A percentile compares a stretch with the other conserved stretches of the same genome.
These are phyloP conservation scores for Bombus vancouverensis DNA, from an alignment of 1,140 invertebrate species.

Conservation along the genomic window DNA sequence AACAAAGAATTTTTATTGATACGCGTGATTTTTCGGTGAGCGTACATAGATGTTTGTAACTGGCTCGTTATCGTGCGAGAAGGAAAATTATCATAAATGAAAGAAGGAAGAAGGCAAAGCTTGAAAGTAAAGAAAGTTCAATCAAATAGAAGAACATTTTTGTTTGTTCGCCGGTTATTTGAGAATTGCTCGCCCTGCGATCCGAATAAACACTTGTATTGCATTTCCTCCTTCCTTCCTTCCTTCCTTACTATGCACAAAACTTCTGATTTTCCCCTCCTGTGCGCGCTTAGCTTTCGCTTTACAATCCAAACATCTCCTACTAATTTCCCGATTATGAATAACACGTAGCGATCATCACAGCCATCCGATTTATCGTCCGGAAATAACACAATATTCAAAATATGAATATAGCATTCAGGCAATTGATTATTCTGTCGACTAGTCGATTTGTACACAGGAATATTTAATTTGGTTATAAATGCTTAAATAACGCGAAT, in stretches of 20 bases:
- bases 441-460: background rate
- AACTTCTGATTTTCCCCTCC: too few species aligned
- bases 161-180: too few species aligned
- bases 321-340: background rate
- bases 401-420: background rate
- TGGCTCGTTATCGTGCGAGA: background rate
- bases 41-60: too few species aligned
- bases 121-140: background rate
- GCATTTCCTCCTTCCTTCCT: too few species aligned
- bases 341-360: background rate
- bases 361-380: background rate
- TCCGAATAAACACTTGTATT: too few species aligned
- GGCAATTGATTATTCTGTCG: background rate
- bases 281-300: background rate
- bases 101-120: background rate
- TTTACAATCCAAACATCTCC: background rate
- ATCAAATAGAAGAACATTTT: too few species aligned
- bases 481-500: background rate
- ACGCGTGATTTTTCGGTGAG: too few species aligned
- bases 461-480: conserved; percentile 3
- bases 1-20: too few species aligned
- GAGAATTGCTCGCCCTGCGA: too few species aligned
- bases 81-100: background rate
- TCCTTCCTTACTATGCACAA: too few species aligned
- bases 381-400: background rate